Conservation (phyloP, 2,888 invertebrate species). For the Drosophila acutilabella region DNA sequence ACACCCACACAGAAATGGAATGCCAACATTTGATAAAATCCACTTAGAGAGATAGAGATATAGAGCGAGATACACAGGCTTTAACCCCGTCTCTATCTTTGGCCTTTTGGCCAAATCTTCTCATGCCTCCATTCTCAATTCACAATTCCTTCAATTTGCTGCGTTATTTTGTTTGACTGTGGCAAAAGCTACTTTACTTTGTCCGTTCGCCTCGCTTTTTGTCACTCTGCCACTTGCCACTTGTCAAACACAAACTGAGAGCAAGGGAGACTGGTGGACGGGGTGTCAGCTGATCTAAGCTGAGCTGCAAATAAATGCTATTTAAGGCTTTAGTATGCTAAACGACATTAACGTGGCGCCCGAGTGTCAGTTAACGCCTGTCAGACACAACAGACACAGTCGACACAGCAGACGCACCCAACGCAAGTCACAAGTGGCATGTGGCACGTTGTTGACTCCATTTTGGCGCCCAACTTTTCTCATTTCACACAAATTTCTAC, state of each 20-base stretch:
- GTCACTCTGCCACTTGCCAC: constrained; percentile 34
- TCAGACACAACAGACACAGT: constrained; percentile 55
- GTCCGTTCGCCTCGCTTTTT: constrained; percentile 35
- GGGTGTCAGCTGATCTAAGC: constrained; percentile 14
- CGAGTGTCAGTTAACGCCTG: constrained; percentile 77
- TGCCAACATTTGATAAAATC: constrained; percentile 62
- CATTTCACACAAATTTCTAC: constrained; percentile 34
- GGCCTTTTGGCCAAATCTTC: not conserved
- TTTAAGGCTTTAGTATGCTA: constrained; percentile 78
- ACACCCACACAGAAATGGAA: constrained; percentile 13
- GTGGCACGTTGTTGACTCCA: constrained; percentile 5
- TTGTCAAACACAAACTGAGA: constrained; percentile 14
- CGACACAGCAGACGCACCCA: constrained; percentile 10
- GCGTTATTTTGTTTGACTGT: constrained; percentile 45
- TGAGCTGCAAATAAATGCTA: constrained; percentile 72
- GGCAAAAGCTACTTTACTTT: constrained; percentile 27
- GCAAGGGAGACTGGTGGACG: not conserved
- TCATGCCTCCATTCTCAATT: not conserved
- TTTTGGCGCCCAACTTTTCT: constrained; percentile 33
- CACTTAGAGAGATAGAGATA: constrained; percentile 47
- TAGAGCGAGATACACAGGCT: not conserved
- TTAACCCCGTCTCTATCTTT: not conserved
- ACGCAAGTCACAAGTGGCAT: constrained; percentile 10
- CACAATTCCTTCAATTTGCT: constrained; percentile 41
- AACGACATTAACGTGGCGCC: constrained; percentile 72